Conservation (phyloP, 2,113 vertebrate species). For the Artemisiospiza belli region DNA sequence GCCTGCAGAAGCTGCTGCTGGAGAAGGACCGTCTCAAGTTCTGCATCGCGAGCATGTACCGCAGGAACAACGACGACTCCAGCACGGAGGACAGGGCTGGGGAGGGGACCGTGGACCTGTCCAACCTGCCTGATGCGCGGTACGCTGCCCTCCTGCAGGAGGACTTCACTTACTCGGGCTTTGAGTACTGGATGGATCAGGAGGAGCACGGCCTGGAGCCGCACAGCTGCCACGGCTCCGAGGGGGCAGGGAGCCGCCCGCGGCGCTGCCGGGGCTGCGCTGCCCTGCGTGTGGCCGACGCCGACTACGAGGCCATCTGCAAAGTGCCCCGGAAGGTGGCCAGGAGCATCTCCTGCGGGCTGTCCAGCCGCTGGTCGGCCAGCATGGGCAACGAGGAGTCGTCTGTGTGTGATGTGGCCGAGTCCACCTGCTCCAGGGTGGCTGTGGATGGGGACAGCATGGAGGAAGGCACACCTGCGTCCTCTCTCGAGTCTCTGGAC, state of each 20-base stretch:
- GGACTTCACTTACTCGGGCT: constrained; percentile 87
- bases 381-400: constrained; percentile 71
- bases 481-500: constrained; percentile 87
- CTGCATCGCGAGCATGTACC: constrained; percentile 86
- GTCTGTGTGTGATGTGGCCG: constrained; percentile 68
- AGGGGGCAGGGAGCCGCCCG: constrained; percentile 68
- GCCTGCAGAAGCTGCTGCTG: constrained; percentile 88
- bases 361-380: constrained; percentile 78
- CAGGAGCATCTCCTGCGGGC: constrained; percentile 81
- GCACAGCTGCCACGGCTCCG: constrained; percentile 75
- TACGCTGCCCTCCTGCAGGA: constrained; percentile 88
- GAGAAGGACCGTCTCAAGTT: constrained; percentile 91
- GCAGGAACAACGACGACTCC: constrained; percentile 79
- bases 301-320: constrained; percentile 93
- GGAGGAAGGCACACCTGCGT: constrained; percentile 76
- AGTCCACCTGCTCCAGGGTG: constrained; percentile 57
- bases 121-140: constrained; percentile 74
- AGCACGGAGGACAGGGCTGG: constrained; percentile 33
- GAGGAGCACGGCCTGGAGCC: constrained; percentile 77
- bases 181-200: constrained; percentile 89
- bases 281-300: constrained; percentile 84
- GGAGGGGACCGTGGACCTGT: constrained; percentile 75
- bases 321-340: constrained; percentile 86
- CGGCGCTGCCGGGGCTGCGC: constrained; percentile 87
- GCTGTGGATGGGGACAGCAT: constrained; percentile 79